These are phyloP conservation scores for Cosmia trapezina DNA, from an alignment of 2,888 invertebrate genomes.

Conservation along the genomic window DNA sequence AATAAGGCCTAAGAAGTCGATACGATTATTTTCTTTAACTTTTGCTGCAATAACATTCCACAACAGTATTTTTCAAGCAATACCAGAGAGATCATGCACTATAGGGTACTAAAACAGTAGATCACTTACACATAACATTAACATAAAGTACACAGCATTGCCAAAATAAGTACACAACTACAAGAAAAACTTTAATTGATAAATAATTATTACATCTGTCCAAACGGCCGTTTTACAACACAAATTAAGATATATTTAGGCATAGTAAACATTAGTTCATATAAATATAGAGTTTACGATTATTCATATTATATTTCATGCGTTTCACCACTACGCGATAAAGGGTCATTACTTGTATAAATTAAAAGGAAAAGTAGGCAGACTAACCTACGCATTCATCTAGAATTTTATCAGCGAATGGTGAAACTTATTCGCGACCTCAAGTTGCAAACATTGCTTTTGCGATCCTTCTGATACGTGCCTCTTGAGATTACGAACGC, in stretches of 20 bases:
- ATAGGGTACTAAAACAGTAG: conserved; percentile 60
- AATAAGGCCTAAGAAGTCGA: not conserved
- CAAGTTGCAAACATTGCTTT: not conserved
- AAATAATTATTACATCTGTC: conserved; percentile 51
- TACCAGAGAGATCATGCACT: conserved; percentile 60
- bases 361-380: not conserved
- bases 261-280: conserved; percentile 26
- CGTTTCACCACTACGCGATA: conserved; percentile 27
- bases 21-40: not conserved
- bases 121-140: conserved; percentile 63
- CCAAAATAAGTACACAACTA: conserved; percentile 63
- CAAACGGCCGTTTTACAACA: conserved; percentile 35
- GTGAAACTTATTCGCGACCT: conserved; percentile 8
- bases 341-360: too few species aligned
- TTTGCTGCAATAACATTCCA: conserved; percentile 53
- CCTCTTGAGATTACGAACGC: conserved; percentile 2
- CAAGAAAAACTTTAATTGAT: conserved; percentile 47
- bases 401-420: not conserved
- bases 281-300: conserved; percentile 18
- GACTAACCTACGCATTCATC: not conserved
- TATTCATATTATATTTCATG: conserved; percentile 19
- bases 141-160: conserved; percentile 59
- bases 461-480: not conserved
- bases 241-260: conserved; percentile 44
- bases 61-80: conserved; percentile 46